phyloP scores from a whole-genome alignment of 2,888 invertebrate species.

The Hesperia comma region DNA sequence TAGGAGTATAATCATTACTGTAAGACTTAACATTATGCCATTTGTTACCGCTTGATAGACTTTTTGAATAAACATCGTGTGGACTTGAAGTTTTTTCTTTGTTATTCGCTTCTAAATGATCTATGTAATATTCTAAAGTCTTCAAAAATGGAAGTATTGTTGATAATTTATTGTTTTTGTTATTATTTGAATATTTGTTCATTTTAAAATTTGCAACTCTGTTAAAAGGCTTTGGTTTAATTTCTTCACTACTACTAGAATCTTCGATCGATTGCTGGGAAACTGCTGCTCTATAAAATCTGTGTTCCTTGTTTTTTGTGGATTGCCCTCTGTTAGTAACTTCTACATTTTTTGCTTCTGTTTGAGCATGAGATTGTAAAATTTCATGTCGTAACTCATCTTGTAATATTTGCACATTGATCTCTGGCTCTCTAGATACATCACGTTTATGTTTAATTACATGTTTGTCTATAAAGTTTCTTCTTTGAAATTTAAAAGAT shows the following conservation, averaged over 20 bases:
- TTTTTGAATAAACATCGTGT: conserved; percentile 59
- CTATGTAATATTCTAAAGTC: conserved; percentile 61
- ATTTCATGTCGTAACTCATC: conserved; percentile 61
- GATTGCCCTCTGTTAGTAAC: conserved; percentile 60
- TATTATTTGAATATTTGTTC: conserved; percentile 44
- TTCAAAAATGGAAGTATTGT: conserved; percentile 68
- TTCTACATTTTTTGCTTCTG: conserved; percentile 59
- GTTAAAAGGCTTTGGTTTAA: conserved; percentile 47
- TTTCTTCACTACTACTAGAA: conserved; percentile 42
- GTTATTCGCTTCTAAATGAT: conserved; percentile 45
- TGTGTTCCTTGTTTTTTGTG: conserved; percentile 48
- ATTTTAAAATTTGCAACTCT: conserved; percentile 41
- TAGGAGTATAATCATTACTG: conserved; percentile 66
- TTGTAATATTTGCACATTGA: conserved; percentile 69
- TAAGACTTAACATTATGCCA: conserved; percentile 75
- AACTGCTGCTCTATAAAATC: conserved; percentile 58
- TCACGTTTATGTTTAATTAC: conserved; percentile 54
- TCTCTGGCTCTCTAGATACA: conserved; percentile 50
- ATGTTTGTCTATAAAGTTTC: conserved; percentile 55
- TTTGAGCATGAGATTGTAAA: conserved; percentile 59
- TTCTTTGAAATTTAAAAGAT: conserved; percentile 58
- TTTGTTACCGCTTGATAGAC: conserved; percentile 61
- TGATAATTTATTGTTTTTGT: conserved; percentile 52
- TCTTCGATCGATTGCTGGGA: conserved; percentile 46
- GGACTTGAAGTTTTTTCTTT: conserved; percentile 43